Conservation (phyloP, 1,140 invertebrate species). For the Zaprionus kolodkinae region DNA sequence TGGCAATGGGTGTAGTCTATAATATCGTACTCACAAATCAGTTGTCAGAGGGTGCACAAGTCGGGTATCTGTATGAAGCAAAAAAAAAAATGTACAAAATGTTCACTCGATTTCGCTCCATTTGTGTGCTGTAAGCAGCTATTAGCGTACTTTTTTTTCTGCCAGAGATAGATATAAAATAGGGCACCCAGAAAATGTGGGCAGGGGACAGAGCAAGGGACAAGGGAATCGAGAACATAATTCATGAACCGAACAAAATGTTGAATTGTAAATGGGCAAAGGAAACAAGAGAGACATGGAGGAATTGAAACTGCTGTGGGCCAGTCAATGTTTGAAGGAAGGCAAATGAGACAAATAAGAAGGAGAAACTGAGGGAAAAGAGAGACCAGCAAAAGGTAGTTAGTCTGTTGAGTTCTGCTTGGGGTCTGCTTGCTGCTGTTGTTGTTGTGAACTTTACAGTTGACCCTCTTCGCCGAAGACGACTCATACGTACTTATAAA, state of each 20-base stretch:
- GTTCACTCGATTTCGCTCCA: slow-evolving; percentile 52
- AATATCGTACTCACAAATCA: slow-evolving; percentile 1
- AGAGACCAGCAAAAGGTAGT: neutral
- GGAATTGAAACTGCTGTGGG: slow-evolving; percentile 4
- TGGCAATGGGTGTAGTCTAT: neutral
- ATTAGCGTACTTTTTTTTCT: slow-evolving; percentile 68
- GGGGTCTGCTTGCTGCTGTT: slow-evolving; percentile 2
- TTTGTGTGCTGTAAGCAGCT: slow-evolving; percentile 69
- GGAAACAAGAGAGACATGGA: neutral
- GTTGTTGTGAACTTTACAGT: slow-evolving; percentile 45
- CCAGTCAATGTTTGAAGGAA: slow-evolving; percentile 28
- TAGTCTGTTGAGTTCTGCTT: neutral
- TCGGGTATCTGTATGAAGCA: slow-evolving; percentile 21
- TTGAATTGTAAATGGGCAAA: slow-evolving; percentile 73
- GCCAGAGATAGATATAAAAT: slow-evolving; percentile 25
- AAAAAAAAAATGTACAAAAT: slow-evolving; percentile 23
- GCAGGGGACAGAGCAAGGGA: slow-evolving; percentile 31
- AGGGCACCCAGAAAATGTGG: slow-evolving; percentile 12
- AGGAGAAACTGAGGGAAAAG: slow-evolving; percentile 5
- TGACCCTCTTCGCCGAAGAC: slow-evolving; percentile 24
- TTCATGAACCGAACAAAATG: slow-evolving; percentile 66
- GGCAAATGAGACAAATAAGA: slow-evolving; percentile 43
- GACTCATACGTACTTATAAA: slow-evolving; percentile 19
- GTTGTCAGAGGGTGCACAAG: neutral
- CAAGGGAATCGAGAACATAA: slow-evolving; percentile 66